Base-by-base conservation (phyloP, 2,888 invertebrate species). In the Branchipolynoe longqiensis region DNA sequence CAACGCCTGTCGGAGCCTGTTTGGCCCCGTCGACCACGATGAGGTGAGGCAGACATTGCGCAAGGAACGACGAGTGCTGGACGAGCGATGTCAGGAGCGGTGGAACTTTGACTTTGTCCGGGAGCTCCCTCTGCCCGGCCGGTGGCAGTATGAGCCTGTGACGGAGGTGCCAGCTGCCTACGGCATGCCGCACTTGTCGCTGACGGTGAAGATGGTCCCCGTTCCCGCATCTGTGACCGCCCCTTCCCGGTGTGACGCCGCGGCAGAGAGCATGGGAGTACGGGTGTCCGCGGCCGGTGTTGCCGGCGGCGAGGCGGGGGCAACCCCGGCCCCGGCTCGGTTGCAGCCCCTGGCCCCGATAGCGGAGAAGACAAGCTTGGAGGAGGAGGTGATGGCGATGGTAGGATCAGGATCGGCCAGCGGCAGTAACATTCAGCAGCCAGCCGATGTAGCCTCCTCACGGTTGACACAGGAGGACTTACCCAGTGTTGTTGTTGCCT, bases 11-110 rank as follows among this genome's bases (percentile, higher is more conserved):
- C 41, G 78, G 25, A 78, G 78, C 54, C 78, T 78, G 31, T 78
- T 78, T 33, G 78, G 78, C 2, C 78, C 78, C 25, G 78, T 78
- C 28, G 78, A 78, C 48, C 78, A 78, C 48, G 78, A 78, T 28
- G 78, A 78, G 31, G 48, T 48, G 25, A 41, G 48, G 78, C 41
- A 78, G 28, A 48, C 48, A 14, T 48, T 78, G 1, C 78, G 33
- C 1, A 41, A 48, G 54, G 78, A 78, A 41, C 78, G 41, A 14
- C 48, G 48, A 18, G 54, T 48, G 3, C 18, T 28, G 18, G 48
- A 41, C 12, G 28, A 78, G 48, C 78, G 78, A 1, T 25, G 14
- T 22, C 3, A 33, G n/a, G 78, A 41, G n/a, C 25, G 33, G 22
- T 78, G 54, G 41, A 78, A 78, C 78, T 78, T 78, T 78, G 78